These are phyloP conservation scores for Phenacoccus solenopsis DNA, from an alignment of 1,140 invertebrate genomes.

Conservation along the genomic window DNA sequence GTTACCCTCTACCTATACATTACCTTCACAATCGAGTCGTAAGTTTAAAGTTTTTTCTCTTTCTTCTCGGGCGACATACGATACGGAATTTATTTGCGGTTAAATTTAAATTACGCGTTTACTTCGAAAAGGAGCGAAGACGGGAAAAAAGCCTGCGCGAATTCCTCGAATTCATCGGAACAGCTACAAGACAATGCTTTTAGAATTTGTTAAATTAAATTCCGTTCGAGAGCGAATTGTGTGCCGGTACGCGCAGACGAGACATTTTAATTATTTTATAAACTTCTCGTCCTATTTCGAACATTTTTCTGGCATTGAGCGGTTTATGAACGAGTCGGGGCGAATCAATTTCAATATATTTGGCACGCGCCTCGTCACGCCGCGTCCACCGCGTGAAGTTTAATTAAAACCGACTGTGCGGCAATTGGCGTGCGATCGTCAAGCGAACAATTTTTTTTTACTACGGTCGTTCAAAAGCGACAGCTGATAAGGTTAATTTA, in stretches of 20 bases:
- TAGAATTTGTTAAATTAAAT: conserved; percentile 4
- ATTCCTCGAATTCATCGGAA: background rate
- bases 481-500: background rate
- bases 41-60: too few relatives aligned
- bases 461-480: background rate
- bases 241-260: background rate
- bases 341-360: background rate
- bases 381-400: background rate
- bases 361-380: background rate
- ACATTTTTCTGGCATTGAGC: background rate
- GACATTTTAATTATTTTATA: background rate
- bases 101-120: background rate
- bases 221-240: background rate
- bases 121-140: background rate
- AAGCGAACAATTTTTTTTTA: background rate
- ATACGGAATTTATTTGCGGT: background rate
- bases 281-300: background rate
- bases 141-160: background rate
- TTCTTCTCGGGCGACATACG: background rate
- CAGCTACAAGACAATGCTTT: conserved; percentile 1
- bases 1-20: too few relatives aligned
- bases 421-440: background rate
- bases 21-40: too few relatives aligned
- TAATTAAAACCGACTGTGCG: background rate
- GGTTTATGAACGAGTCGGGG: background rate